Evolutionary conservation across 64 coral and sea anemone genomes (phyloP), one percentile per base, ranked within the genome.

Genomic region (Pocillopora verrucosa): DNA sequence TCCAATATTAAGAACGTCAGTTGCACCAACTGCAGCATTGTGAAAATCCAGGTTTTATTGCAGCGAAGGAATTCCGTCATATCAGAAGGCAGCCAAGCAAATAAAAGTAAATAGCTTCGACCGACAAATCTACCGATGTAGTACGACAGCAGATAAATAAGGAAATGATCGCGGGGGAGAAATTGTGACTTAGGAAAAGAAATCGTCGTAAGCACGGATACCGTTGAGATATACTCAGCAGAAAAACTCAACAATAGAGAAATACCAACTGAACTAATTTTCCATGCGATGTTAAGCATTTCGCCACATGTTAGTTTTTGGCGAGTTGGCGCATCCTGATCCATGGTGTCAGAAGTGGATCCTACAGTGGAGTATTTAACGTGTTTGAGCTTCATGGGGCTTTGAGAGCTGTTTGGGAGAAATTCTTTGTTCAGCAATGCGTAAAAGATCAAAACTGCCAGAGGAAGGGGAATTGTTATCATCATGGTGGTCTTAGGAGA

Each of bases 51-150:
- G 9, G 95, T 96, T 36, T 78, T 92, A 34, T 59, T 41, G 24
- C 83, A 93, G 20, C 83, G 90, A 1, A 96, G 65, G 59, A 82
- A 81, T 7, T 73, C 78, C 9, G 74, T 58, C 0, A 37, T 68
- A 9, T 91, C 88, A 22, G 61, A 56, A 2, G 65, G 58, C 17
- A 88, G 61, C 36, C 74, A 92, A 10, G 86, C 34, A 20, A 96
- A 84, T 16, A 96, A 22, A 11, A 93, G 93, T 5, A 96, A 78
- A 62, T 93, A 88, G 13, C 91, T 88, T 19, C 95, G 76, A 3
- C 95, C 95, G 13, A 93, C 58, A 64, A 96, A 96, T 82, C 93
- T 96, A 61, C 95, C 95, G 11, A 93, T 76, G 60, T 81, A 62
- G 84, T 91, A 93, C 19, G 83, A 89, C 1, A 96, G 83, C 1